phyloP scores from a whole-genome alignment of 37 sponge, comb jelly and placozoan species.

The Chondrosia reniformis region DNA sequence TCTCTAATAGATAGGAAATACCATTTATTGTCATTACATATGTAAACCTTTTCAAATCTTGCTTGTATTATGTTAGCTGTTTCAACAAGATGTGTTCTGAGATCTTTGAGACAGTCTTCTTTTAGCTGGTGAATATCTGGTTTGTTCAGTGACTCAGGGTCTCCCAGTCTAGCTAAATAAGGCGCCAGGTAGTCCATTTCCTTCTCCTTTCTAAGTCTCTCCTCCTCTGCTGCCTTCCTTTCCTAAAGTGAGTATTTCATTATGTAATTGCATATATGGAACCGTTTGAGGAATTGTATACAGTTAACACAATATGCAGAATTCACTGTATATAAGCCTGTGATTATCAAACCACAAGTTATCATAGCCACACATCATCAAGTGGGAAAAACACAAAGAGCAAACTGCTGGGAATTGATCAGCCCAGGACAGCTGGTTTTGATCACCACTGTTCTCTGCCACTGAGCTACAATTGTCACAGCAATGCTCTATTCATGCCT shows the following conservation, averaged over 20 bases:
- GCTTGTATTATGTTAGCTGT: slow-evolving; percentile 87
- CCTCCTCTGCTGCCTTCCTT: slow-evolving; percentile 69
- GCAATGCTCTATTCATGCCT: too few species aligned
- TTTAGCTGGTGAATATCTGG: slow-evolving; percentile 46
- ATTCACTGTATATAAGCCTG: too few species aligned
- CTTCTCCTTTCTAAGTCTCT: slow-evolving; percentile 84
- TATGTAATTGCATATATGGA: too few species aligned
- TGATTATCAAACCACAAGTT: too few species aligned
- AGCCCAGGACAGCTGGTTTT: too few species aligned
- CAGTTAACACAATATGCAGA: too few species aligned
- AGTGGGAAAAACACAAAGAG: too few species aligned
- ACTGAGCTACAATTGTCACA: too few species aligned
- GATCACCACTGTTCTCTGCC: too few species aligned
- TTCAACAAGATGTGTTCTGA: slow-evolving; percentile 73
- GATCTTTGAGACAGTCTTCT: slow-evolving; percentile 77
- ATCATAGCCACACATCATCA: too few species aligned
- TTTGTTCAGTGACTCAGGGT: slow-evolving; percentile 46
- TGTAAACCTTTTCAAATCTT: slow-evolving; percentile 72
- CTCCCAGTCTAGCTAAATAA: slow-evolving; percentile 83
- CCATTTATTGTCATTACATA: not conserved
- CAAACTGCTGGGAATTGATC: too few species aligned
- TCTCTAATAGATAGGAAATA: not conserved
- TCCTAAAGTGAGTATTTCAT: slow-evolving; percentile 46
- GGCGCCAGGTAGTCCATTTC: slow-evolving; percentile 96
- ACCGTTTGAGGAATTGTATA: too few species aligned